Evolutionary conservation across 30 jellyfish, hydroid and myxozoan genomes (phyloP).

Genomic region (Aurelia aurita complex sp. Pacific): DNA sequence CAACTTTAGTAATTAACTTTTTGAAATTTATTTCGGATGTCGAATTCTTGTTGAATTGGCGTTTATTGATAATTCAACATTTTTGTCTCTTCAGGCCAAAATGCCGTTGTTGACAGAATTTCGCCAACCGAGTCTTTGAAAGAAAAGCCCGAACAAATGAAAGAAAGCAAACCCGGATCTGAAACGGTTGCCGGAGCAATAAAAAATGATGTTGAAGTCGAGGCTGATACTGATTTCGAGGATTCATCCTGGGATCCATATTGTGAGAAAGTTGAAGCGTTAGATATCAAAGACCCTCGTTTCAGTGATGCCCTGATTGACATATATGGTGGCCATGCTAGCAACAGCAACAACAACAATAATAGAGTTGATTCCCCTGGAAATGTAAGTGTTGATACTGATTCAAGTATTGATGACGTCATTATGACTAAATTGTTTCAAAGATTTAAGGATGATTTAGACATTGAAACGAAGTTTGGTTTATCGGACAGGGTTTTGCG

Average conservation of each 20-base stretch:
- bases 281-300: slow-evolving; percentile 6
- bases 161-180: not conserved
- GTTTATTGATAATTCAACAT: too few species aligned
- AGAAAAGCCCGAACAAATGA: not conserved
- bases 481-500: slow-evolving; percentile 14
- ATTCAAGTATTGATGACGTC: not conserved
- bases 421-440: not conserved
- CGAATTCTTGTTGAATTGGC: too few species aligned
- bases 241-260: slow-evolving; percentile 61
- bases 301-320: slow-evolving; percentile 29
- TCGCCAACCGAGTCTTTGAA: too few species aligned
- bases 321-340: slow-evolving; percentile 21
- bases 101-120: too few species aligned
- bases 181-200: not conserved
- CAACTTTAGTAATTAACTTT: too few species aligned
- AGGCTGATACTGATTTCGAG: slow-evolving; percentile 34
- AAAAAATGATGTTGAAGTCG: not conserved
- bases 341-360: slow-evolving; percentile 5
- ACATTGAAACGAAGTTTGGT: slow-evolving; percentile 12
- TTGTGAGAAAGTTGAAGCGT: slow-evolving; percentile 41
- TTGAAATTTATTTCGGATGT: too few species aligned
- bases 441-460: slow-evolving; percentile 12
- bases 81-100: too few species aligned
- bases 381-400: slow-evolving; percentile 18
- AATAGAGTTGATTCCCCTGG: slow-evolving; percentile 1